Base-by-base conservation (phyloP, 2,888 invertebrate species). In the Drosophila demipolita region DNA sequence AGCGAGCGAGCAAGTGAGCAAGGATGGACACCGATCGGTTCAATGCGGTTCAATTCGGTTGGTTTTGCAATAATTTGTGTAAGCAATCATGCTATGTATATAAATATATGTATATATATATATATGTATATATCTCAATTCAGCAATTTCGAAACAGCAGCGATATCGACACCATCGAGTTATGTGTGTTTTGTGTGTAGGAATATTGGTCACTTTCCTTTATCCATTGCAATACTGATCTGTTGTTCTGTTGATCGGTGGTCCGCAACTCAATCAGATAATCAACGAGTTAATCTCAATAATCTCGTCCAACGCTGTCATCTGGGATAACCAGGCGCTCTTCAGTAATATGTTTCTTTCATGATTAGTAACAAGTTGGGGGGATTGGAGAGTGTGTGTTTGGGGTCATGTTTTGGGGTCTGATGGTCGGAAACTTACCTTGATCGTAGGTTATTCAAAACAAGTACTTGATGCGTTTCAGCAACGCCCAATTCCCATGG, bases 401-500 rank as follows among this genome's bases (percentile, higher is more conserved):
- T 26, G 53, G 54, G 71, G 57, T 23, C 76, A 80, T 85, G 89
- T 23, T 45, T 23, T 45, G 88, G 67, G 59, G 49, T 80, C 75
- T 71, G 59, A 58, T 80, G 82, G 74, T 82, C 76, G 73, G 69
- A 42, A 84, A 90, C 92, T 93, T 92, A 94, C 94, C 94, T 93
- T 42, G 98, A 98, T 73, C 98, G 94, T 59, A 99, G 94, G 93
- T 99, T 97, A 94, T 99, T 99, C 88, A 99, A 94, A 62, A 98
- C 97, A 57, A 99, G 94, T 78, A 98, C 98, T 94, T 99, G 99
- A 94, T 99, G 99, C 6, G 99, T 99, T 94, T 99, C 99, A 5
- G 99, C 98, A 52, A 99, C 95, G 63, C 99, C 99, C 90, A 99
- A 94, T 94, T 99, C 99, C 99, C 99, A 99, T 0, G 99, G 99